phyloP scores from a whole-genome alignment of 2,888 invertebrate genomes.

The Acanthosepion pharaonis region DNA sequence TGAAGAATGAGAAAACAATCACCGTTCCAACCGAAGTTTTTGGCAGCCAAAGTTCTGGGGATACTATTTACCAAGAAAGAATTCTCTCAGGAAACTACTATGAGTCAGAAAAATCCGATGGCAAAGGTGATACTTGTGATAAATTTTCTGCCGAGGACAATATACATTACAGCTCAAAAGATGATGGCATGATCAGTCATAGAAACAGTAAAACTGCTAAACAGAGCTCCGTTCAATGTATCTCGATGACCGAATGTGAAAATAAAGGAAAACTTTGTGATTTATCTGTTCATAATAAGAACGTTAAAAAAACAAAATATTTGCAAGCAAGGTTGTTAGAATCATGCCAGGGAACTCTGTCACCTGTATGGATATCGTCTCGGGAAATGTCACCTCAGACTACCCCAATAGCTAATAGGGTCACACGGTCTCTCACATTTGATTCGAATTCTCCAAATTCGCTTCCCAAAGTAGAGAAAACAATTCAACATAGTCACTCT shows the following conservation, averaged over 20 bases:
- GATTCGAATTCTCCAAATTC: background rate
- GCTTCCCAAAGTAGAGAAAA: too few species aligned
- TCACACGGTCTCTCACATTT: background rate
- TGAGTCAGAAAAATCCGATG: too few species aligned
- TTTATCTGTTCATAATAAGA: background rate
- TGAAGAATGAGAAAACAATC: too few species aligned
- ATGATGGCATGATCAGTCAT: background rate
- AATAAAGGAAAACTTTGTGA: background rate
- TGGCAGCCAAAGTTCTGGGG: too few species aligned
- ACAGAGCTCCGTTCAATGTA: background rate
- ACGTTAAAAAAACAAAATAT: background rate
- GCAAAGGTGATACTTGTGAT: too few species aligned
- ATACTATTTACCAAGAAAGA: too few species aligned
- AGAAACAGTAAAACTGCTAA: background rate
- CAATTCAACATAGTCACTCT: too few species aligned
- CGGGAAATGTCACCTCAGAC: background rate
- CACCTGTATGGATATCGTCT: background rate
- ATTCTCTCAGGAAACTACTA: too few species aligned
- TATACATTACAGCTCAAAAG: background rate
- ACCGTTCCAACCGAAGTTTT: too few species aligned
- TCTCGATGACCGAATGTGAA: background rate
- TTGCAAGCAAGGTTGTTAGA: background rate
- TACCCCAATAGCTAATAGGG: too few species aligned
- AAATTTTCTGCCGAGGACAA: too few species aligned
- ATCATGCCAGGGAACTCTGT: background rate